These are phyloP conservation scores for Pocillopora verrucosa DNA, from an alignment of 64 coral and sea anemone genomes.

Conservation along the genomic window DNA sequence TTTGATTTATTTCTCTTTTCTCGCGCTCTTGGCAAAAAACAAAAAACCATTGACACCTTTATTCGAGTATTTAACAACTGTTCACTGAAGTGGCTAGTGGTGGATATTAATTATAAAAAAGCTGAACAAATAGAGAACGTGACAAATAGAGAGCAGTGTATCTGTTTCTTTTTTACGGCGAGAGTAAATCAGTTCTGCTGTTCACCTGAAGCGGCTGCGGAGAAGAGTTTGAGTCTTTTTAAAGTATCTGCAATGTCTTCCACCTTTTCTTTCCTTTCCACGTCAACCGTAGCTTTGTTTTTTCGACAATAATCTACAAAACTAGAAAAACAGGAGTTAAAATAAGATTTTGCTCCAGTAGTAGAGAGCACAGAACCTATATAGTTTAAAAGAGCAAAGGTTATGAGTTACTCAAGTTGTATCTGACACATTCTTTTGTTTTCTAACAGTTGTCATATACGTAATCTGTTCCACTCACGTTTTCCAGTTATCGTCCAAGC, in stretches of 20 bases:
- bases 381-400: too few relatives aligned
- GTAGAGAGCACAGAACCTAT: too few relatives aligned
- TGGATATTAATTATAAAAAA: too few relatives aligned
- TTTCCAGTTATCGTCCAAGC: conserved; percentile 52
- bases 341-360: background rate
- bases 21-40: too few relatives aligned
- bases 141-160: background rate
- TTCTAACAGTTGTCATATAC: background rate
- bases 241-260: conserved; percentile 37
- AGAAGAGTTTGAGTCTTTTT: conserved; percentile 8
- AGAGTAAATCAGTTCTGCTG: background rate
- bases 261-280: conserved; percentile 17
- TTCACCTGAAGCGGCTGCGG: conserved; percentile 16
- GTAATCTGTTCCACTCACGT: conserved; percentile 9
- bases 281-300: conserved; percentile 1
- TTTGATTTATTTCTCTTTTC: too few relatives aligned
- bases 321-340: background rate
- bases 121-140: too few relatives aligned
- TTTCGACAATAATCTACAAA: background rate
- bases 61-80: too few relatives aligned
- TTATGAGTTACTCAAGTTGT: background rate
- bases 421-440: background rate
- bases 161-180: background rate
- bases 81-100: too few relatives aligned
- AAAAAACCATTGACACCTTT: too few relatives aligned